A percentile compares a stretch with the other conserved stretches of the same genome.
phyloP scores from a whole-genome alignment of 2,113 vertebrate species.

The Xyliphius kryptos region DNA sequence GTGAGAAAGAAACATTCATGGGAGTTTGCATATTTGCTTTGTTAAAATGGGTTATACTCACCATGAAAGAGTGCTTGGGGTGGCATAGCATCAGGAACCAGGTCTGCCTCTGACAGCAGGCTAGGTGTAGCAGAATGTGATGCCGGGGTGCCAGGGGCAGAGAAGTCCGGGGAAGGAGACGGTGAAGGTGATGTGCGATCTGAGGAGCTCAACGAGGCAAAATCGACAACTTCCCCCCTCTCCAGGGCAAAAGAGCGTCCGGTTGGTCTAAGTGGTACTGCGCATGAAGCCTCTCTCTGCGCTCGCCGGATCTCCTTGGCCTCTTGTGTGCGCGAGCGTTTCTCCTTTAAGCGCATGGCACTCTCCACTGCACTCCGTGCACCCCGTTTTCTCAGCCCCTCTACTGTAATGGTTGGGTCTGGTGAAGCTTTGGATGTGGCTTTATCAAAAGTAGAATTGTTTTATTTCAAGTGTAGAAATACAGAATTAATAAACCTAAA shows the following conservation, averaged over 20 bases:
- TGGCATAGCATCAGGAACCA: conserved; percentile 94
- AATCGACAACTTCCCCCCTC: conserved; percentile 92
- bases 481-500: no score
- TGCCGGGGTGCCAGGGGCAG: conserved; percentile 88
- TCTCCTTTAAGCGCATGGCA: conserved; percentile 96
- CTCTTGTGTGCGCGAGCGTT: conserved; percentile 89
- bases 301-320: conserved; percentile 94
- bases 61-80: conserved; percentile 94
- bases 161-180: conserved; percentile 88
- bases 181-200: conserved; percentile 91
- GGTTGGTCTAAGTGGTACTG: conserved; percentile 55
- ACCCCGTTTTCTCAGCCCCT: conserved; percentile 80
- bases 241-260: conserved; percentile 73
- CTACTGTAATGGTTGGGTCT: conserved; percentile 87
- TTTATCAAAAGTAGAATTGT: background rate
- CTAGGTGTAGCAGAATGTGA: conserved; percentile 92
- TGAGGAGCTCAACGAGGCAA: conserved; percentile 91
- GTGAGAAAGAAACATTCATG: no score
- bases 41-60: no score
- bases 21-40: no score
- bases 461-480: no score
- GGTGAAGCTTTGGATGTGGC: conserved; percentile 69
- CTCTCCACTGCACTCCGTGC: conserved; percentile 85
- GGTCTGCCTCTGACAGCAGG: conserved; percentile 89
- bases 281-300: conserved; percentile 84